Evolutionary conservation across 1,140 invertebrate species (phyloP), one percentile per base, ranked within the genome.

Genomic region (Drosophila ogumai): DNA sequence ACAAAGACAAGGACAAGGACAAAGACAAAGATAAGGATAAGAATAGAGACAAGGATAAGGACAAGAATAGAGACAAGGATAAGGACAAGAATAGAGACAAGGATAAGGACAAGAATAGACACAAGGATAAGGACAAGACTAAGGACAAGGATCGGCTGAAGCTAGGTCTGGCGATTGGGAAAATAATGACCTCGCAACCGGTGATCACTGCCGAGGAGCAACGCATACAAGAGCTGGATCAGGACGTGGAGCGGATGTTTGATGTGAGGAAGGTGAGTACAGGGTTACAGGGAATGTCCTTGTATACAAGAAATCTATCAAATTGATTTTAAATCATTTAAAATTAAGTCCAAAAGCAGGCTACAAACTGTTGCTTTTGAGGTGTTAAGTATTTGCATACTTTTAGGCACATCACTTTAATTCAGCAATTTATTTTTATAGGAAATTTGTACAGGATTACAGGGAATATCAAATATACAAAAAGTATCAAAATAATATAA

Each of bases 241-340:
- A 79, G 8, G 75, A 81, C 49, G 81, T 90, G 3, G 75, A 85
- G 55, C 64, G 72, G 17, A 43, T 58, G 6, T 90, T 90, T 22
- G 85, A 90, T 60, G 71, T 90, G 41, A 75, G 75, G 19, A 90
- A 90, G 86, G 85, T 90, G 49, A 54, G 85, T 54, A 3, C 3
- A 1, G 2, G 4, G 9, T 6, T 9, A 15, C 8, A 19, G 32
- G 49, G 13, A 19, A 12, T 31, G 8, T 13, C 3, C 2, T 10
- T 28, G 25, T 28, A 28, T 28, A 28, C 25, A 4, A 36, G 13
- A 12, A 4, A 12, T 13, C 34, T 4, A 12, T 13, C 10, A 36
- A 36, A 36, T 1, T 5, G 12, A 36, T 12, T 36, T 13, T 1
- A 36, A 13, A 36, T 36, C 34, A 36, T 0, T 36, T 36, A 3